A percentile compares a stretch with the other conserved stretches of the same genome.
phyloP scores from a whole-genome alignment of 2,113 vertebrate species.

The Myrmophylax atrothorax region DNA sequence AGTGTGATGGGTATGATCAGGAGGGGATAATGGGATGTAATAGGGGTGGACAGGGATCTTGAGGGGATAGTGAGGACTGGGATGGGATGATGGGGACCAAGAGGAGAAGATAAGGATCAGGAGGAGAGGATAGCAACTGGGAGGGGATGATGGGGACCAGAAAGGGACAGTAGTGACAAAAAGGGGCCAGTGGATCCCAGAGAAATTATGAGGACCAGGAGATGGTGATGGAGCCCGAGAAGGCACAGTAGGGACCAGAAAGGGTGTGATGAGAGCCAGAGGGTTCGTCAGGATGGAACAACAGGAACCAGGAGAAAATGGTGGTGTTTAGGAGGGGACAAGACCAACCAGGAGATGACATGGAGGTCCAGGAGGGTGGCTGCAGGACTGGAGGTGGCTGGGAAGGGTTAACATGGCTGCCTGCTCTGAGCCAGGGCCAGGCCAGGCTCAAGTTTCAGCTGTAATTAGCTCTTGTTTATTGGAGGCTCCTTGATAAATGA shows the following conservation, averaged over 20 bases:
- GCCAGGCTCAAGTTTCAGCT: constrained; percentile 22
- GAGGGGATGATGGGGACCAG: background rate
- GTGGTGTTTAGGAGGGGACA: background rate
- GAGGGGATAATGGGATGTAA: background rate
- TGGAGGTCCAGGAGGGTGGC: background rate
- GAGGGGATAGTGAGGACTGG: background rate
- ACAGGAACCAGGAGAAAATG: background rate
- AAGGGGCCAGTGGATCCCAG: background rate
- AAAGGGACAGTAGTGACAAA: background rate
- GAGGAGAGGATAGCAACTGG: background rate
- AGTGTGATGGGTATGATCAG: too few relatives aligned
- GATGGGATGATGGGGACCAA: background rate
- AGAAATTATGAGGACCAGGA: background rate
- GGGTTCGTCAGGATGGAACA: background rate
- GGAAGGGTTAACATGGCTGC: background rate
- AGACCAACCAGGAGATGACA: background rate
- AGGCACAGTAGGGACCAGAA: background rate
- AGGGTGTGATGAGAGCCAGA: background rate
- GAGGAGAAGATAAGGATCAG: background rate
- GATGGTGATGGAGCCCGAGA: background rate
- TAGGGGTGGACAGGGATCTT: background rate
- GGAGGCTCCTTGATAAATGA: constrained; percentile 8
- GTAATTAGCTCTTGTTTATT: constrained; percentile 38
- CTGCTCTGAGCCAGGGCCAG: background rate
- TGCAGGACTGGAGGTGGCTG: background rate